Evolutionary conservation across 1,140 invertebrate species (phyloP), one percentile per base, ranked within the genome.

Genomic region (Mesaphorura yosii): DNA sequence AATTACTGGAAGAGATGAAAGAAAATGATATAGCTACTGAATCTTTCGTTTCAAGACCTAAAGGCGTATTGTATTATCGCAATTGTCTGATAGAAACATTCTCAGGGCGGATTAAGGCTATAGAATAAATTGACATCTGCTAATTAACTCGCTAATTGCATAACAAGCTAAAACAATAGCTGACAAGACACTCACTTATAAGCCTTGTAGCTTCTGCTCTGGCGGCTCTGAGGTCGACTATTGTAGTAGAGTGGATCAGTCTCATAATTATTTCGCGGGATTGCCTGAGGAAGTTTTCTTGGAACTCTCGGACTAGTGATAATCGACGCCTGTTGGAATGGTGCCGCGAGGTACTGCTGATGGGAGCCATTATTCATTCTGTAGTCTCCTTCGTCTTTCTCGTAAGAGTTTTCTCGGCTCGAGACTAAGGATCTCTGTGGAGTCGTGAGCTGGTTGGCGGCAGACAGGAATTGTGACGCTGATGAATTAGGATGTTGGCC

Each of bases 401-500:
- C 84, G 69, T 86, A 86, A 51, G 83, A 86, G 69, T 85, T 87
- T 70, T 86, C 85, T 60, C 84, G 73, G 57, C 83, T 86, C 34
- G 80, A 84, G 67, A 85, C 82, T 59, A 86, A 71, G 54, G 83
- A 86, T 56, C 82, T 73, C 71, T 86, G 82, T 62, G 83, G 84
- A 46, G 82, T 86, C 66, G 79, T 74, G 67, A 85, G 76, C 66
- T 85, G 80, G 70, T 83, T 81, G 27, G 83, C 83, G 22, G 79
- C 81, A 23, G 75, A 76, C 45, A 82, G 74, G 68, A 86, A 89
- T 70, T 88, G 86, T 22, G 84, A 88, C 6, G 83, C 83, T 25
- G 84, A 87, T 64, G 83, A 86, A 69, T 89, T 89, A 44, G 86
- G 76, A 67, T 84, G 82, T 66, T 87, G 83, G 38, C 82, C 86